Evolutionary conservation across 2,113 vertebrate genomes (phyloP).

Genomic region (Heliornis fulica): DNA sequence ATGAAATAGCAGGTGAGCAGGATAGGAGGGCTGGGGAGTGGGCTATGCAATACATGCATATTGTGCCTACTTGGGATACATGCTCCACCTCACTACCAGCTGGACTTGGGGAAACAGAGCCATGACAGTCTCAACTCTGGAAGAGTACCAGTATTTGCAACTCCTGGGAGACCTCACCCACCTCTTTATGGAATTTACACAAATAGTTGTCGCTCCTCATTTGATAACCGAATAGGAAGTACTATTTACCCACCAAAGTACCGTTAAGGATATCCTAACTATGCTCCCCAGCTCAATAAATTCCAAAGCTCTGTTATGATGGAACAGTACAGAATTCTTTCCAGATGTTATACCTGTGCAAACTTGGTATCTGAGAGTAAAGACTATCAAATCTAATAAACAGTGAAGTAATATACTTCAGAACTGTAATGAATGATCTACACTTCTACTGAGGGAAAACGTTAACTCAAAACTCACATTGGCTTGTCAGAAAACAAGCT

Average conservation of each 20-base stretch:
- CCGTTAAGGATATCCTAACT: background rate
- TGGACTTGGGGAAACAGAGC: rapidly evolving
- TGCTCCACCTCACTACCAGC: rapidly evolving
- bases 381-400: background rate
- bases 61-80: background rate
- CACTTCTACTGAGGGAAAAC: background rate
- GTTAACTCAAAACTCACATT: background rate
- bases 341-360: background rate
- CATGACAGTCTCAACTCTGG: background rate
- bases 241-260: background rate
- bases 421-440: background rate
- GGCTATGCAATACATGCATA: rapidly evolving
- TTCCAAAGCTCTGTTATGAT: background rate
- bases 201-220: background rate
- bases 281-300: background rate
- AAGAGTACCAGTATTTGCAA: rapidly evolving
- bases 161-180: background rate
- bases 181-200: background rate
- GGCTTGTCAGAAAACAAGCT: background rate
- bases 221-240: background rate
- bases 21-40: rapidly evolving
- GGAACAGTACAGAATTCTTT: background rate
- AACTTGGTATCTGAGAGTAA: background rate
- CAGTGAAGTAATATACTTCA: background rate
- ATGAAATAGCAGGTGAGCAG: background rate